Percentiles rank a stretch among this genome's conserved stretches.
These are phyloP conservation scores for Lepidocyrtoides sp. DNA, from an alignment of 2,888 invertebrate species.

Conservation along the genomic window DNA sequence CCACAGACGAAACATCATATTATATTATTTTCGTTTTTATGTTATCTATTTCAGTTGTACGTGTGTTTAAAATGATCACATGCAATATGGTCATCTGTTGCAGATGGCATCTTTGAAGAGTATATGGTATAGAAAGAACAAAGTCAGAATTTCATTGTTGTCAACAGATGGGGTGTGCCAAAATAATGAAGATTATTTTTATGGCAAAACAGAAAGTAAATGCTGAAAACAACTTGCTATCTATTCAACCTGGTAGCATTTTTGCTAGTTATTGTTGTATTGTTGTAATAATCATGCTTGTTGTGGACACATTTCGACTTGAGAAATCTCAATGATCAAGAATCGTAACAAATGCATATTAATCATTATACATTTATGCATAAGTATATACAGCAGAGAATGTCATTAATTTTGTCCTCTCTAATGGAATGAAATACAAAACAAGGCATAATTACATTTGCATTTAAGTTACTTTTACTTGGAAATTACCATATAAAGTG, in stretches of 20 bases:
- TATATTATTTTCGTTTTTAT: too few species aligned
- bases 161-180: slow-evolving; percentile 10
- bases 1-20: neutral
- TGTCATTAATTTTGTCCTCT: too few species aligned
- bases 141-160: neutral
- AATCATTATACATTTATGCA: too few species aligned
- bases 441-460: neutral
- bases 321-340: neutral
- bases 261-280: too few species aligned
- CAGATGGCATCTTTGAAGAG: slow-evolving; percentile 13
- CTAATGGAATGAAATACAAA: neutral
- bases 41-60: neutral
- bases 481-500: slow-evolving; percentile 21
- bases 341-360: too few species aligned
- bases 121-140: neutral
- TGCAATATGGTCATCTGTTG: slow-evolving; percentile 31
- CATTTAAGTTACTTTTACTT: neutral
- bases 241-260: too few species aligned
- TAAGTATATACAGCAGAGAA: too few species aligned
- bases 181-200: too few species aligned
- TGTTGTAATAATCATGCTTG: too few species aligned
- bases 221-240: too few species aligned
- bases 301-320: slow-evolving; percentile 3
- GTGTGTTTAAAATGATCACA: neutral
- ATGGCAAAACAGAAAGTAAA: too few species aligned